Evolutionary conservation across 2,888 invertebrate species (phyloP).

Genomic region (Parnassius mnemosyne): DNA sequence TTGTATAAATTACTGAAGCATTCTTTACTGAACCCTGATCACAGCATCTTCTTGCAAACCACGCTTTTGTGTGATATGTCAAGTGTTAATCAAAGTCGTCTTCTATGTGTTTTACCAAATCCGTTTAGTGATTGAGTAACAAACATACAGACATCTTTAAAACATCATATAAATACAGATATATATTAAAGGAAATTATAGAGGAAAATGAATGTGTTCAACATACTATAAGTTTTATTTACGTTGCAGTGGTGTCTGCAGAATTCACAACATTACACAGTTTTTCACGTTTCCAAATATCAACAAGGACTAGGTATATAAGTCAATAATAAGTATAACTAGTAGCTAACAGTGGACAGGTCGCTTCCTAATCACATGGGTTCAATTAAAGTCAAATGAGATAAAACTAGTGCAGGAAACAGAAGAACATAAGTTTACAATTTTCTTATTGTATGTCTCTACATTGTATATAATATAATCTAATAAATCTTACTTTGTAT

Average conservation of each 20-base stretch:
- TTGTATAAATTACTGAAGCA: no score
- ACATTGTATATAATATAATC: no score
- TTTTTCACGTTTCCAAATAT: constrained; percentile 72
- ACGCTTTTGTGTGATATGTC: no score
- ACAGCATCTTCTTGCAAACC: no score
- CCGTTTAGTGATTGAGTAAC: no score
- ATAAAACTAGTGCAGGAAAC: neutral
- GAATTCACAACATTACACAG: constrained; percentile 74
- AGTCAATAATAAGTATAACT: constrained; percentile 72
- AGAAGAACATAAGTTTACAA: neutral
- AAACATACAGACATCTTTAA: no score
- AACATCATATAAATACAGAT: no score
- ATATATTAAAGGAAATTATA: neutral
- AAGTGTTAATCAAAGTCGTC: no score
- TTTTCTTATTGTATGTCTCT: no score
- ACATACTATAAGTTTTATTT: constrained; percentile 75
- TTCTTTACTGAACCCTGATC: no score
- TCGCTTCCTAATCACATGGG: constrained; percentile 47
- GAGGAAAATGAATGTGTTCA: constrained; percentile 44
- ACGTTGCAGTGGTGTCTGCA: constrained; percentile 58
- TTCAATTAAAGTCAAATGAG: neutral
- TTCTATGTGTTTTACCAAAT: no score
- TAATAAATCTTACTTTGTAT: no score
- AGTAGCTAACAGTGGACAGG: constrained; percentile 69
- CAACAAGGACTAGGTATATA: constrained; percentile 78